Conservation (phyloP, 2,888 invertebrate species). For the Antheraea yamamai region DNA sequence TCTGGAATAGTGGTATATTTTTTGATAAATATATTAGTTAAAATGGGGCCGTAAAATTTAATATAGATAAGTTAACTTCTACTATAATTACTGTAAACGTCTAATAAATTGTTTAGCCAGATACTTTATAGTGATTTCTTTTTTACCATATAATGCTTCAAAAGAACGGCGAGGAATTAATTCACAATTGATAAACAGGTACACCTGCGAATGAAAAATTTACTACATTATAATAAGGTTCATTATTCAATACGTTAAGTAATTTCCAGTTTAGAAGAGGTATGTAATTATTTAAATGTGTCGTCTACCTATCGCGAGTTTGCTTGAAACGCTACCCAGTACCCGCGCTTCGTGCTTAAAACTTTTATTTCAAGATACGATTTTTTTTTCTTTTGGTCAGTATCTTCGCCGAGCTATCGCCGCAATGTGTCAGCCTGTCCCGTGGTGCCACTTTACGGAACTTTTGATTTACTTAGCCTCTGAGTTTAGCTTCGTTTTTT, state of each 20-base stretch:
- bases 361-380: slow-evolving; percentile 42
- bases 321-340: slow-evolving; percentile 57
- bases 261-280: slow-evolving; percentile 27
- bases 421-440: slow-evolving; percentile 59
- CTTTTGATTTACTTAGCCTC: slow-evolving; percentile 58
- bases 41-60: not conserved
- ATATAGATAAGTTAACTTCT: no score
- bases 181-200: not conserved
- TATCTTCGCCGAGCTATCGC: slow-evolving; percentile 55
- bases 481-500: slow-evolving; percentile 36
- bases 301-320: slow-evolving; percentile 58
- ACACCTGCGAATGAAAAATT: slow-evolving; percentile 22
- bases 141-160: not conserved
- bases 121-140: not conserved
- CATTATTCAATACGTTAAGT: slow-evolving; percentile 28
- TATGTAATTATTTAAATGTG: slow-evolving; percentile 57
- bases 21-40: not conserved
- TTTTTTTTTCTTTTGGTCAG: slow-evolving; percentile 25
- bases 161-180: not conserved
- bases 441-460: slow-evolving; percentile 60
- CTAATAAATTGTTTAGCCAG: no score
- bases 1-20: no score
- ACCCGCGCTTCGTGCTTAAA: slow-evolving; percentile 46
- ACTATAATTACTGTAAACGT: no score
- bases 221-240: slow-evolving; percentile 23